phyloP scores from a whole-genome alignment of 1,140 invertebrate species.

The Nasonia longicornis region DNA sequence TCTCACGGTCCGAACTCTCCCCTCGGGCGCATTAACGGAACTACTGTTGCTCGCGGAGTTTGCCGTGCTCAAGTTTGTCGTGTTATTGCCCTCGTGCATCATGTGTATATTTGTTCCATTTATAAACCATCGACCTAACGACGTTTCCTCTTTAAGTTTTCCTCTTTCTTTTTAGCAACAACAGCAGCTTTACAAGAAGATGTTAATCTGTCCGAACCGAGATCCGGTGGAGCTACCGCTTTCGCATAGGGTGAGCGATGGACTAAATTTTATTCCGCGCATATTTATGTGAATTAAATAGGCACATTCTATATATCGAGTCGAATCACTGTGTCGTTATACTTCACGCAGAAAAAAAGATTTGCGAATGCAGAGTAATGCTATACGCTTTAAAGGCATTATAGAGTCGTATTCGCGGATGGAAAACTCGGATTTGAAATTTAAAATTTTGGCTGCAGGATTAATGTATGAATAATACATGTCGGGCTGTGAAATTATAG shows the following conservation, averaged over 20 bases:
- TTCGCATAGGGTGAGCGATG: slow-evolving; percentile 58
- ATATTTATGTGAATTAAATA: background rate
- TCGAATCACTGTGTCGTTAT: background rate
- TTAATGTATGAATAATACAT: background rate
- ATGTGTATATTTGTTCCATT: background rate
- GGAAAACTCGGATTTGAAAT: background rate
- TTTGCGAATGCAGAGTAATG: background rate
- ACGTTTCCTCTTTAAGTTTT: background rate
- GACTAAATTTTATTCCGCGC: background rate
- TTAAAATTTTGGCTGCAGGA: background rate
- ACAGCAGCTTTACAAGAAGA: slow-evolving; percentile 56
- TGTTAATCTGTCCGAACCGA: slow-evolving; percentile 65
- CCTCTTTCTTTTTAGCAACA: slow-evolving; percentile 47
- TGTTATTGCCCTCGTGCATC: background rate
- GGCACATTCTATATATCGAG: too few relatives aligned
- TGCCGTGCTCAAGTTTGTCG: background rate
- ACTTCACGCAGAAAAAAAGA: background rate
- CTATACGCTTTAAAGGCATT: background rate
- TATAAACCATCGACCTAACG: background rate
- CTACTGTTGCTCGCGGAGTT: background rate
- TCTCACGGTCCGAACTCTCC: background rate
- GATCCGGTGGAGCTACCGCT: slow-evolving; percentile 58
- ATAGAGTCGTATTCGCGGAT: background rate
- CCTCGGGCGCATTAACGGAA: background rate
- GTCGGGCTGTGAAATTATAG: background rate